A percentile compares a stretch with the other conserved stretches of the same genome.
Conservation (phyloP, 2,888 invertebrate species). For the Metacarcinus magister region DNA sequence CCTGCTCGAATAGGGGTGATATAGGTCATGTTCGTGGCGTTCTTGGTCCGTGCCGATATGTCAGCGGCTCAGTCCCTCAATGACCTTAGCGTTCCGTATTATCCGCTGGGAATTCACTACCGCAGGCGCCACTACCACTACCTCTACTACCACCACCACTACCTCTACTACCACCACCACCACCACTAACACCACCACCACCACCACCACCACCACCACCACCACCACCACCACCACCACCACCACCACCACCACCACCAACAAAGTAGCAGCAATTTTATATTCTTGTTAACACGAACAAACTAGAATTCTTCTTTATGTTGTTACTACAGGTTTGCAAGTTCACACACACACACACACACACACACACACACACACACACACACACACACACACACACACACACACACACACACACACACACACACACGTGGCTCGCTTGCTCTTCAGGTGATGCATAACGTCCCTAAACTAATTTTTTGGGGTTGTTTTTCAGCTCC, state of each 20-base stretch:
- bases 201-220: background rate
- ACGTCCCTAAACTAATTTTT: background rate
- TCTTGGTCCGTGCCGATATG: background rate
- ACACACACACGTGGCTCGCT: background rate
- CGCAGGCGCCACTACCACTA: background rate
- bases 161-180: background rate
- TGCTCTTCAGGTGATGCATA: background rate
- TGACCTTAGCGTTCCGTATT: background rate
- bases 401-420: conserved; percentile 2
- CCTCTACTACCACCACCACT: background rate
- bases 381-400: conserved; percentile 2
- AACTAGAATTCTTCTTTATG: too few relatives aligned
- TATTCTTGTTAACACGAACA: too few relatives aligned
- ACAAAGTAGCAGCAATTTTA: too few relatives aligned
- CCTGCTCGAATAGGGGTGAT: background rate
- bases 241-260: too few relatives aligned
- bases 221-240: background rate
- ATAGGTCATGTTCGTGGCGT: background rate
- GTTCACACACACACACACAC: background rate
- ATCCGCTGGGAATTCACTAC: background rate
- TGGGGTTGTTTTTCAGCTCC: background rate
- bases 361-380: background rate
- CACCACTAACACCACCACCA: background rate
- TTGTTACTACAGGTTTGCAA: too few relatives aligned
- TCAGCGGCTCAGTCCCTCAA: background rate